A percentile compares a stretch with the other conserved stretches of the same genome.
Conservation (phyloP, 2,888 invertebrate genomes). For the Drosophila vallismaia region DNA sequence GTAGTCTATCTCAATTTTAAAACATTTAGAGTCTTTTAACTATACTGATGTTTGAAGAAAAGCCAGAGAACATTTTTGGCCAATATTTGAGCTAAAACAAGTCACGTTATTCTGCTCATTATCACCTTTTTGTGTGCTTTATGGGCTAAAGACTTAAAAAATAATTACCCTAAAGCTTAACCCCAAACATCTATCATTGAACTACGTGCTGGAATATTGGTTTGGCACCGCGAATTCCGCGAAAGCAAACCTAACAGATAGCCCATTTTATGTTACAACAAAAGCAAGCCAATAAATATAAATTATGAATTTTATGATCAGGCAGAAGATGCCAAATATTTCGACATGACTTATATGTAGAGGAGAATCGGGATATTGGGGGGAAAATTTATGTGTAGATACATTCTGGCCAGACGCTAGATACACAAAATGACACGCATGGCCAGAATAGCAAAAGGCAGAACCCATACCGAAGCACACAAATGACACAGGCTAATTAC, state of each 20-base stretch:
- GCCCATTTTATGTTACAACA: background rate
- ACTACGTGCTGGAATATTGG: slow-evolving; percentile 14
- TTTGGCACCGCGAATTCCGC: background rate
- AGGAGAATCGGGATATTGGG: slow-evolving; percentile 26
- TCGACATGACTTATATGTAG: slow-evolving; percentile 43
- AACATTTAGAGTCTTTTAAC: background rate
- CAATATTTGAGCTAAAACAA: background rate
- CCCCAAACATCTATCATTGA: background rate
- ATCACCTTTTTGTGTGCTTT: background rate
- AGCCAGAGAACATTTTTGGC: background rate
- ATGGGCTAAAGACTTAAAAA: background rate
- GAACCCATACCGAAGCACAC: slow-evolving; percentile 24
- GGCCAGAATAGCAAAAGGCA: slow-evolving; percentile 7
- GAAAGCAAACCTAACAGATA: slow-evolving; percentile 7
- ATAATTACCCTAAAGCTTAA: background rate
- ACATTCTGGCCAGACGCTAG: slow-evolving; percentile 50
- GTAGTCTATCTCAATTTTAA: background rate
- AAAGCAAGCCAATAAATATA: slow-evolving; percentile 30
- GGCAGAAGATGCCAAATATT: slow-evolving; percentile 44
- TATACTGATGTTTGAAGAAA: background rate
- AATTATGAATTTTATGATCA: slow-evolving; percentile 51
- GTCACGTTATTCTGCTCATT: background rate
- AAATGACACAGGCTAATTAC: slow-evolving; percentile 77
- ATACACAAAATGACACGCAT: slow-evolving; percentile 43
- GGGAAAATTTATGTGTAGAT: slow-evolving; percentile 48